Evolutionary conservation across 2,113 vertebrate species (phyloP).

Genomic region (Tympanuchus pallidicinctus): DNA sequence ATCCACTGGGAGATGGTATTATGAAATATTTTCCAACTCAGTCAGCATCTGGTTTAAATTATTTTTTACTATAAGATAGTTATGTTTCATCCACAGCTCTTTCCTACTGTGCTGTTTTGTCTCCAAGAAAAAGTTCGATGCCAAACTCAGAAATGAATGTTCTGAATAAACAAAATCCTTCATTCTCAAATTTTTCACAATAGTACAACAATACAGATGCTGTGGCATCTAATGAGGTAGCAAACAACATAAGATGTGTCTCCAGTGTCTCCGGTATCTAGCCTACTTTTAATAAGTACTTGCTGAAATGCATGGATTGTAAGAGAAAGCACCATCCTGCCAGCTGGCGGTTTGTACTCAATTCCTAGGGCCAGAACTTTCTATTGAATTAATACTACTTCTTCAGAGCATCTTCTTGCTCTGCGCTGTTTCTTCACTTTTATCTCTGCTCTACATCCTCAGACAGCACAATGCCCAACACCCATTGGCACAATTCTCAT

Average conservation of each 20-base stretch:
- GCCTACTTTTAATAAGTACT: background rate
- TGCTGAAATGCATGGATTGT: background rate
- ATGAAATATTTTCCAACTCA: conserved; percentile 1
- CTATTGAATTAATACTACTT: background rate
- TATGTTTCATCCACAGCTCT: background rate
- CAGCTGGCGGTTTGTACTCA: background rate
- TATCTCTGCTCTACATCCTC: background rate
- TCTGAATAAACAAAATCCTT: background rate
- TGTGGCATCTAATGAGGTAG: background rate
- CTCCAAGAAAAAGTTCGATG: conserved; percentile 6
- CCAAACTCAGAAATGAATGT: background rate
- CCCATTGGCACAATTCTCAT: background rate
- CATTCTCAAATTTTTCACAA: background rate
- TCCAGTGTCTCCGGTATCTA: rapidly evolving
- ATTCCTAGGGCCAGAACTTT: background rate
- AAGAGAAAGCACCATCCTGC: background rate
- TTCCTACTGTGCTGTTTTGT: background rate
- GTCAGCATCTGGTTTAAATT: background rate
- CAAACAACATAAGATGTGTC: background rate
- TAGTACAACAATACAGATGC: background rate
- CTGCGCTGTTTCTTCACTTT: background rate
- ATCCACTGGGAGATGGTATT: background rate
- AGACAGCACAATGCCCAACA: background rate
- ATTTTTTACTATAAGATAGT: background rate
- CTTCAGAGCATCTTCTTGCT: background rate